These are phyloP conservation scores for Ahaetulla prasina DNA, from an alignment of 2,113 vertebrate genomes.

Conservation along the genomic window DNA sequence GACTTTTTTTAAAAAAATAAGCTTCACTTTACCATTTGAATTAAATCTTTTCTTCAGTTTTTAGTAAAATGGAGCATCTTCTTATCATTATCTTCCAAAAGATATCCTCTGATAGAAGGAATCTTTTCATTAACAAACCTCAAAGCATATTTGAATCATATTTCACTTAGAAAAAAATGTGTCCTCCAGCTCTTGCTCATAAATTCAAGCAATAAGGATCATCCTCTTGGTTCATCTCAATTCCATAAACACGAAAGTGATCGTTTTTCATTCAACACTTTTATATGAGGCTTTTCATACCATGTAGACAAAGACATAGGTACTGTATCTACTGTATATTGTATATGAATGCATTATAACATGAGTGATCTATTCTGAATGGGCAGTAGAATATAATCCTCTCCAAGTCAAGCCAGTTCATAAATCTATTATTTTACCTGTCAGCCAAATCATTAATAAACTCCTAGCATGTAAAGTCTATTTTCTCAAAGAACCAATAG, in stretches of 20 bases:
- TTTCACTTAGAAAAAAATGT: not conserved
- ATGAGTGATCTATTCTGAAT: conserved; percentile 27
- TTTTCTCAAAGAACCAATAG: not conserved
- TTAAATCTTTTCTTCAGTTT: not conserved
- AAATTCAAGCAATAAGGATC: not conserved
- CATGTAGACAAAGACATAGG: not conserved
- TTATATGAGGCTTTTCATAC: not conserved
- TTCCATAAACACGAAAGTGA: not conserved
- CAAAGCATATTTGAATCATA: not conserved
- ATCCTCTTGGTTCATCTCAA: not conserved
- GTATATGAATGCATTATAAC: conserved; percentile 13
- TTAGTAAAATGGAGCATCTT: not conserved
- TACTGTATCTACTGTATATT: not conserved
- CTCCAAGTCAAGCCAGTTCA: conserved; percentile 6
- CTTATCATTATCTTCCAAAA: not conserved
- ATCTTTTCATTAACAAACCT: not conserved
- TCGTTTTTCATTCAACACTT: not conserved
- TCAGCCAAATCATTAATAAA: conserved; percentile 10
- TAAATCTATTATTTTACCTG: conserved; percentile 14
- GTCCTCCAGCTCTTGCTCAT: not conserved
- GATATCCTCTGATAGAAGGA: not conserved
- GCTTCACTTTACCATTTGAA: not conserved
- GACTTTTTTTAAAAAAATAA: not conserved
- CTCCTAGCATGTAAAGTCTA: conserved; percentile 11
- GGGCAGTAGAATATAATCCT: conserved; percentile 21